These are phyloP conservation scores for Phyto melanocephala DNA, from an alignment of 2,888 invertebrate genomes.

Conservation along the genomic window DNA sequence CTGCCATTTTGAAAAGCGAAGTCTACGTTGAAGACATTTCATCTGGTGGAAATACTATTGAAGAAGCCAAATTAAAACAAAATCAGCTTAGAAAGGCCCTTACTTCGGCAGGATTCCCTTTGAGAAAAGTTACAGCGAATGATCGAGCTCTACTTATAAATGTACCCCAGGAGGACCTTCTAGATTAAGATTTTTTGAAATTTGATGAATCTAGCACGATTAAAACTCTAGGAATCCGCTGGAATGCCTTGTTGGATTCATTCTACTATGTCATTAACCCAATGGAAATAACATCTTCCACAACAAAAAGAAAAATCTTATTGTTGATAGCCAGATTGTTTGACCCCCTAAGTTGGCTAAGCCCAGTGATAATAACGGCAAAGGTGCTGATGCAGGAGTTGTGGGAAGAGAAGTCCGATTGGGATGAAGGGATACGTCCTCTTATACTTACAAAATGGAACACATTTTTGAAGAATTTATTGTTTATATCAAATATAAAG, in stretches of 20 bases:
- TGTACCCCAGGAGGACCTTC: not conserved
- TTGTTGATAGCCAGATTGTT: not conserved
- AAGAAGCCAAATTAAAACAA: slow-evolving; percentile 12
- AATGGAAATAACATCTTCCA: not conserved
- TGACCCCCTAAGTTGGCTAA: slow-evolving; percentile 2
- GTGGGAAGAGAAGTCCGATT: no score
- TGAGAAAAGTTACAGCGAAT: not conserved
- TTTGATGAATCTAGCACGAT: not conserved
- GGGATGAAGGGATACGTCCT: no score
- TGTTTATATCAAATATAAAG: no score
- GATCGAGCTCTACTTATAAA: not conserved
- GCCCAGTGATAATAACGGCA: no score
- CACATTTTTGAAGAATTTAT: no score
- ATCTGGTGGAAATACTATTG: not conserved
- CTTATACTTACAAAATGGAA: no score
- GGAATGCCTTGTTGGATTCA: not conserved
- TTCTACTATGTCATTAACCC: not conserved
- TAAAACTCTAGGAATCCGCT: not conserved
- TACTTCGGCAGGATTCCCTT: not conserved
- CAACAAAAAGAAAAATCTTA: not conserved
- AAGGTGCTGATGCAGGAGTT: no score
- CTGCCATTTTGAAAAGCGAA: not conserved
- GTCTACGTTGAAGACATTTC: slow-evolving; percentile 53
- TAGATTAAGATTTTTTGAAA: not conserved
- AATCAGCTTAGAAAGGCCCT: slow-evolving; percentile 30